Base-by-base conservation (phyloP, 2,113 vertebrate genomes). In the Benitochromis conjunctus region DNA sequence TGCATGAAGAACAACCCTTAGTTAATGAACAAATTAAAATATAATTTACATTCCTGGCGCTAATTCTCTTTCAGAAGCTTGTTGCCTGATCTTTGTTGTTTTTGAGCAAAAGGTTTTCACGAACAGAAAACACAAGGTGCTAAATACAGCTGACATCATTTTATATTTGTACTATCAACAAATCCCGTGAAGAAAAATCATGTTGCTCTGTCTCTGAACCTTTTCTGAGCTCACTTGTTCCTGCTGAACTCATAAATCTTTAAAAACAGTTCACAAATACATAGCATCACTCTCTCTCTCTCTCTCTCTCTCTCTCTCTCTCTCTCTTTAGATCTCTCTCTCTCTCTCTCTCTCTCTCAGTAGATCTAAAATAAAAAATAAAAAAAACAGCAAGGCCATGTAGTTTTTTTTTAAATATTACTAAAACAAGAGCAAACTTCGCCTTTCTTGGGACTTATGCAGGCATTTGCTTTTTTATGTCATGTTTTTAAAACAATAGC, bases 1-100 rank as follows among this genome's bases (percentile, higher is more conserved):
- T 89, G 94, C 92, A 87, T 91, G 92, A 94, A 92, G 76, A 88
- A 85, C 55, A 84, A 74, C 34, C 83, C 43, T 82, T 83, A 79
- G 86, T 83, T 94, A 91, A 92, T 80, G 80, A 89, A 81, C 88
- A 92, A 89, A 94, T 93, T 89, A 89, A 88, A 94, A 90, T 86
- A 88, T 84, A 18, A 92, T 92, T 92, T 90, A 86, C 85, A 92
- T 91, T 88, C 79, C 79, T 79, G 51, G 36, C 62, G 29, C 43
- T 86, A 21, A 88, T 90, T 86, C 74, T 38, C 86, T 80, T 64
- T 48, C 57, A 84, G 82, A 53, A 38, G 79, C 56, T 86, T 82
- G 71, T 55, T 82, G 38, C 29, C 38, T 69, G n/a, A 84, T 84
- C 18, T 31, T 80, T 80, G 21, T 41, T 51, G 6, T 55, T 86